Percentiles rank a stretch among this genome's conserved stretches.
phyloP scores from a whole-genome alignment of 2,797 vertebrate genomes.

The Diglossa cyanea region DNA sequence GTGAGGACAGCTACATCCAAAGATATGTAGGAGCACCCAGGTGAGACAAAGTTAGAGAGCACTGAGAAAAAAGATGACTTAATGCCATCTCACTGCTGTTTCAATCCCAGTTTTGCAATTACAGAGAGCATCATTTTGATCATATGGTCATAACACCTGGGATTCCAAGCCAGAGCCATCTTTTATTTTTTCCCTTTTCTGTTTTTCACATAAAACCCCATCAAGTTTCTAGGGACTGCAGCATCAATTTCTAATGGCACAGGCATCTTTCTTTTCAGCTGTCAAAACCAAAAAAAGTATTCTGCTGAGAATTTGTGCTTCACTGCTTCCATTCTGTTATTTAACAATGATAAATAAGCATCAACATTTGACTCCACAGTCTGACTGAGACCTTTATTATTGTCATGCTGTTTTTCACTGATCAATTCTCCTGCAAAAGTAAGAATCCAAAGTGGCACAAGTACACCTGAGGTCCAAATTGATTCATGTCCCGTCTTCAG shows the following conservation, averaged over 20 bases:
- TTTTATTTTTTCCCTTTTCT: background rate
- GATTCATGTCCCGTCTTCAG: background rate
- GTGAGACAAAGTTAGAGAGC: background rate
- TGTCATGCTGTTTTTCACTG: background rate
- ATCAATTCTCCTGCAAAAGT: background rate
- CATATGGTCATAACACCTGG: background rate
- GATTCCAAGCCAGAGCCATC: background rate
- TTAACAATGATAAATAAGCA: conserved; percentile 19
- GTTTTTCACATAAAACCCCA: background rate
- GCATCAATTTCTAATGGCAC: background rate
- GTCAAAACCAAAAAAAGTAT: conserved; percentile 7
- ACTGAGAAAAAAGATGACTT: background rate
- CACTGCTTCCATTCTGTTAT: background rate
- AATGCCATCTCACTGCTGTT: background rate
- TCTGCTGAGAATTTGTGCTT: conserved; percentile 1
- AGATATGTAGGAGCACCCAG: background rate
- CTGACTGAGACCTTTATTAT: background rate
- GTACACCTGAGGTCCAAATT: background rate
- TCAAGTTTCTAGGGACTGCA: background rate
- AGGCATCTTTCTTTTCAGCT: background rate
- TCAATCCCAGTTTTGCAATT: background rate
- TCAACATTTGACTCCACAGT: background rate
- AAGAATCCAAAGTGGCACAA: background rate
- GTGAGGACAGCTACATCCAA: background rate
- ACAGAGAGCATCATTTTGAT: background rate